Base-by-base conservation (phyloP, 2,797 vertebrate species). In the Eulemur albifrons region DNA sequence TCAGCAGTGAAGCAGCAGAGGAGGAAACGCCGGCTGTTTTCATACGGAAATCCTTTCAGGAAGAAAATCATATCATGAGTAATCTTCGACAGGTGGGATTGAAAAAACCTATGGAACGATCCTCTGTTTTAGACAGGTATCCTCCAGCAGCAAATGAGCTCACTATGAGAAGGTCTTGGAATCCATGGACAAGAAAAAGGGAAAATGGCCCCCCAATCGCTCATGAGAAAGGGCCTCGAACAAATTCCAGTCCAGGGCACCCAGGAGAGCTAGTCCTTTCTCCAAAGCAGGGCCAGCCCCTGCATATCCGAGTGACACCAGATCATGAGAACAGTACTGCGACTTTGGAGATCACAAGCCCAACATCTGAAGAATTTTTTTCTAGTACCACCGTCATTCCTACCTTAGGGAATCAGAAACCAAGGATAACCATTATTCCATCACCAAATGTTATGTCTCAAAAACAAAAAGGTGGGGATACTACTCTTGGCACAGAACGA, bases 41-140 rank as follows among this genome's bases (percentile, higher is more conserved):
- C 59, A 99, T 99, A 93, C 98, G 99, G 72, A 99, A 99, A 80
- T 99, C 99, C 1, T 99, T 99, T 90, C 99, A 99, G 54, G 99
- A 99, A 95, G 99, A 99, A 95, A 99, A 99, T 96, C 99, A 99
- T 50, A 98, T 99, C 1, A 99, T 99, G 99, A 99, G 99, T 97
- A 99, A 99, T 93, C 98, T 99, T 84, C 98, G 99, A 7, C 99
- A 99, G 77, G 99, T 98, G 23, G 99, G 99, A 35, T 97, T 99
- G 21, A 99, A 99, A 96, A 99, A 99, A 90, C 98, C 99, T 20
- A 91, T 97, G 92, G 99, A 99, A 65, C 98, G 99, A 57, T 99
- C 99, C 0, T 98, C 99, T 0, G 99, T 99, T 52, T 98, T 99
- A 0, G 99, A 99, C n/a, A 98, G 99, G 57, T 99, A 99, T 52